Percentiles rank a stretch among this genome's conserved stretches.
phyloP scores from a whole-genome alignment of 1,140 invertebrate species.

The Conus ventricosus region DNA sequence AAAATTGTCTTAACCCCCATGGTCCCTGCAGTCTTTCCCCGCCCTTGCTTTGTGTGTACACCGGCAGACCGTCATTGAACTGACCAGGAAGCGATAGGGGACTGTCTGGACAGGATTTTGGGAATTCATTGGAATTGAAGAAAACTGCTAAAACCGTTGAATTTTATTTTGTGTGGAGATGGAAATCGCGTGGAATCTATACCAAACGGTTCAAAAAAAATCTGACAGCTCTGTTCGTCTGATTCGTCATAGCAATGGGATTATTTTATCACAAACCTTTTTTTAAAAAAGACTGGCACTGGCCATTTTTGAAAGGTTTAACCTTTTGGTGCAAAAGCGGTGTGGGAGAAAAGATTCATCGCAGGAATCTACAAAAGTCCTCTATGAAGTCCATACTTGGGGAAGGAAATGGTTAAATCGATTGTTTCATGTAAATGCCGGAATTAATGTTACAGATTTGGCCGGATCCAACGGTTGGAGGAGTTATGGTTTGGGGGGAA shows the following conservation, averaged over 20 bases:
- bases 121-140: not conserved
- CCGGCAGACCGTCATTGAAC: not conserved
- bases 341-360: slow-evolving; percentile 13
- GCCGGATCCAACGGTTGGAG: not conserved
- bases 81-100: not conserved
- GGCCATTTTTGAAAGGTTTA: not conserved
- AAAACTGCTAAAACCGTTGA: not conserved
- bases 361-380: not conserved
- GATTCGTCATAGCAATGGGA: not conserved
- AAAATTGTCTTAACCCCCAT: not conserved
- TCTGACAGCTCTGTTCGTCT: not conserved
- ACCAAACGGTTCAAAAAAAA: not conserved
- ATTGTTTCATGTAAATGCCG: not conserved
- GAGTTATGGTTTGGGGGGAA: not conserved
- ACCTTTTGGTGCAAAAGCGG: no score
- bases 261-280: not conserved
- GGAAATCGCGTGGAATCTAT: not conserved
- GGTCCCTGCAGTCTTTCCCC: not conserved
- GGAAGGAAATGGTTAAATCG: not conserved
- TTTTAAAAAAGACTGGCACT: not conserved
- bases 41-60: slow-evolving; percentile 15
- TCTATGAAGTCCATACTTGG: not conserved
- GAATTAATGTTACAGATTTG: not conserved
- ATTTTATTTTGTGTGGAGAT: not conserved
- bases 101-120: not conserved